Percentiles rank a stretch among this genome's conserved stretches.
Evolutionary conservation across 2,113 vertebrate species (phyloP).

Genomic region (Otocyon megalotis): DNA sequence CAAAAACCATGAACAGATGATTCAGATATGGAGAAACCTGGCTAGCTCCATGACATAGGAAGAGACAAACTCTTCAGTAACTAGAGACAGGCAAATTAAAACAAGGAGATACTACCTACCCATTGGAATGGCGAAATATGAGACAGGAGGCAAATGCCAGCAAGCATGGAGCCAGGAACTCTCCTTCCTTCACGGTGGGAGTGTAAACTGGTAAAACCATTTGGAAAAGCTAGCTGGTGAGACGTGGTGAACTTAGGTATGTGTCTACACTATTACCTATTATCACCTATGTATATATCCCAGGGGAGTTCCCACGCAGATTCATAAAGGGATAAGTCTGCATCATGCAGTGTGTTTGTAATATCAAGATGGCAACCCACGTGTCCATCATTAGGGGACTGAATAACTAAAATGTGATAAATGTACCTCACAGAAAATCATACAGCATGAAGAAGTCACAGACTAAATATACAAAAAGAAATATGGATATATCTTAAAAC

Average conservation of each 20-base stretch:
- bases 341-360: background rate
- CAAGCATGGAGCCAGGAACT: background rate
- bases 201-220: background rate
- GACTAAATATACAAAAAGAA: background rate
- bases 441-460: background rate
- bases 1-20: background rate
- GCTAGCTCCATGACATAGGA: background rate
- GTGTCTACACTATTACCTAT: accelerated
- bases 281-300: background rate
- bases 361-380: background rate
- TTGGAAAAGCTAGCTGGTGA: background rate
- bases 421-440: background rate
- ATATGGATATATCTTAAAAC: background rate
- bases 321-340: background rate
- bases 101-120: background rate
- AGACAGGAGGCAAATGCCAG: background rate
- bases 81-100: background rate
- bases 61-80: background rate
- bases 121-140: background rate
- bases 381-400: background rate
- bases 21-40: background rate
- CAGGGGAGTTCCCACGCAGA: background rate
- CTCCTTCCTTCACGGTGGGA: background rate
- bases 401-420: background rate
- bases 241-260: background rate